These are phyloP conservation scores for Pelodiscus sinensis DNA, from an alignment of 2,113 vertebrate genomes.

Conservation along the genomic window DNA sequence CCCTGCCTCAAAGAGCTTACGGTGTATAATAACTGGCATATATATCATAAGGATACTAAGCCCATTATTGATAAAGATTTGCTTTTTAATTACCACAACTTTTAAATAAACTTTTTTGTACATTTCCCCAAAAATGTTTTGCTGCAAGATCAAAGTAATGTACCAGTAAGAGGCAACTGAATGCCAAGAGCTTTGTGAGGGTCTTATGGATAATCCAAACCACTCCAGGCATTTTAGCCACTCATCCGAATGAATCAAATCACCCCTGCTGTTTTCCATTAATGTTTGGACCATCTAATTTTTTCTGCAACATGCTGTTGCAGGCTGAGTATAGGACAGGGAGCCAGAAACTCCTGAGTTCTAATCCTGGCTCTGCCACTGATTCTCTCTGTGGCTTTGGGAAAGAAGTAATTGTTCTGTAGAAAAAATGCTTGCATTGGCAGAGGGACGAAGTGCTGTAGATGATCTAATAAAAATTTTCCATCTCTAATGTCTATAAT, in stretches of 20 bases:
- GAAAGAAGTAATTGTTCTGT: slow-evolving; percentile 68
- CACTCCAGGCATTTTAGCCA: slow-evolving; percentile 65
- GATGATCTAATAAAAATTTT: slow-evolving; percentile 73
- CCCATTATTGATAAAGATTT: slow-evolving; percentile 28
- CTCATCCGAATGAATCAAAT: slow-evolving; percentile 62
- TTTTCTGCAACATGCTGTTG: slow-evolving; percentile 54
- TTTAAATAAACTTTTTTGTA: not conserved
- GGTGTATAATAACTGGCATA: slow-evolving; percentile 3
- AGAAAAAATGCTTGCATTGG: slow-evolving; percentile 75
- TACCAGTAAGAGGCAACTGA: slow-evolving; percentile 43
- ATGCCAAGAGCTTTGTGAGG: slow-evolving; percentile 39
- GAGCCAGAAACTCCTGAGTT: slow-evolving; percentile 50
- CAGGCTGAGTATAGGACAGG: slow-evolving; percentile 12
- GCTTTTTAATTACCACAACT: not conserved
- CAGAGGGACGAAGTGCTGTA: slow-evolving; percentile 66
- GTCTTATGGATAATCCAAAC: slow-evolving; percentile 65
- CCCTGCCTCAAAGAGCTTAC: not conserved
- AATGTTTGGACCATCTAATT: slow-evolving; percentile 67
- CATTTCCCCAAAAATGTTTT: slow-evolving; percentile 28
- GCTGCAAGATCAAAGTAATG: slow-evolving; percentile 27
- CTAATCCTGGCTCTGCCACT: slow-evolving; percentile 53
- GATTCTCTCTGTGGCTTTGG: slow-evolving; percentile 55
- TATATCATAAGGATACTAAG: slow-evolving; percentile 20
- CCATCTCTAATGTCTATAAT: slow-evolving; percentile 55
- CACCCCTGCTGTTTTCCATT: slow-evolving; percentile 68